Percentiles rank a stretch among this genome's conserved stretches.
phyloP scores from a whole-genome alignment of 2,888 invertebrate species.

The Chrysodeixis includens region DNA sequence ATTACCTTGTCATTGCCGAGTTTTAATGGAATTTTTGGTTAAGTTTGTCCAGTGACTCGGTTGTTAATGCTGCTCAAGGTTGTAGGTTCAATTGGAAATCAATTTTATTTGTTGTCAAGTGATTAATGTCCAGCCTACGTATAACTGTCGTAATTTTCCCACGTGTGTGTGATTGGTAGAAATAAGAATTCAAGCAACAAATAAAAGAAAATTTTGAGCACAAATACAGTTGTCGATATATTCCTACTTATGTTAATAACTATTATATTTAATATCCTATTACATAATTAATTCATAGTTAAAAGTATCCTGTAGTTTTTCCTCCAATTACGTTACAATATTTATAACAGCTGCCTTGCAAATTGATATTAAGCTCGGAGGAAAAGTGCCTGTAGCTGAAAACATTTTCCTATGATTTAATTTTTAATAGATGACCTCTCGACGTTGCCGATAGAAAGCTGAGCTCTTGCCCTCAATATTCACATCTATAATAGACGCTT shows the following conservation, averaged over 20 bases:
- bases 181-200: too few species aligned
- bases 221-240: too few species aligned
- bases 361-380: constrained; percentile 2
- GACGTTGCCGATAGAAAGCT: constrained; percentile 1
- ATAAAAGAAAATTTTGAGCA: too few species aligned
- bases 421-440: constrained; percentile 4
- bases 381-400: background rate
- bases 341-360: background rate
- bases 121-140: background rate
- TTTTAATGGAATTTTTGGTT: constrained; percentile 27
- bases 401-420: constrained; percentile 2
- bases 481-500: constrained; percentile 1
- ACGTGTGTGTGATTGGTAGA: background rate
- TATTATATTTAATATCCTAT: background rate
- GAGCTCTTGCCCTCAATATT: background rate
- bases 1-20: constrained; percentile 60
- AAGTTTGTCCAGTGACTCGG: constrained; percentile 6
- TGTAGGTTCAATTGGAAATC: background rate
- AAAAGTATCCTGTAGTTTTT: background rate
- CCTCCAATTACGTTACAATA: background rate
- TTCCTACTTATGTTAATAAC: too few species aligned
- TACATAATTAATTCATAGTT: background rate
- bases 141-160: background rate
- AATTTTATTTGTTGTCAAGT: background rate
- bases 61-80: background rate